phyloP scores from a whole-genome alignment of 2,888 invertebrate species.

The Agrotis puta region DNA sequence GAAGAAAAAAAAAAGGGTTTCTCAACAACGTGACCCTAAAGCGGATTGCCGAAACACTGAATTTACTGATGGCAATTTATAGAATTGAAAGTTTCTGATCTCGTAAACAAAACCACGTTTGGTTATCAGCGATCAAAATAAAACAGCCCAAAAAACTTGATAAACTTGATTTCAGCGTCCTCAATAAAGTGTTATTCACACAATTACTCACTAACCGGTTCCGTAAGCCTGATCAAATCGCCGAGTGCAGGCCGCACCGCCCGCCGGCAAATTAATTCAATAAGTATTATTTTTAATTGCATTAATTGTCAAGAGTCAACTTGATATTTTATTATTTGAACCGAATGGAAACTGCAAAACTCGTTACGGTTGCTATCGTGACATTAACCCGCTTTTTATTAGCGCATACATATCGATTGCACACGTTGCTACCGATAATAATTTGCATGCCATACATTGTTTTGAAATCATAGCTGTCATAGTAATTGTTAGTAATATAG shows the following conservation, averaged over 20 bases:
- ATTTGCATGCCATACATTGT: constrained; percentile 17
- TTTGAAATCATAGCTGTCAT: constrained; percentile 43
- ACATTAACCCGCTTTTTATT: constrained; percentile 30
- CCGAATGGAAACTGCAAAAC: constrained; percentile 9
- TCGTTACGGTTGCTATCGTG: neutral
- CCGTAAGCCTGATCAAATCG: constrained; percentile 34
- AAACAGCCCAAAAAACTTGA: constrained; percentile 61
- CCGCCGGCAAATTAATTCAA: constrained; percentile 45
- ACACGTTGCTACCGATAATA: constrained; percentile 3
- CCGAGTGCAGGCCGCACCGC: constrained; percentile 42
- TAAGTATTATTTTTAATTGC: constrained; percentile 44
- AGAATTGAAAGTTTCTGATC: constrained; percentile 26
- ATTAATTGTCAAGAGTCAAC: constrained; percentile 21
- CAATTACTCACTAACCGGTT: constrained; percentile 66
- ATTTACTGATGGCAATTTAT: constrained; percentile 20
- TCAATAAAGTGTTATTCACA: constrained; percentile 66
- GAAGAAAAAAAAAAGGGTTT: neutral
- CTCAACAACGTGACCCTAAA: neutral
- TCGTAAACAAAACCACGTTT: constrained; percentile 62
- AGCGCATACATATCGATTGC: neutral
- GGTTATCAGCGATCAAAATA: constrained; percentile 52
- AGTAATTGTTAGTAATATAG: constrained; percentile 35
- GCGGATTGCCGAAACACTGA: neutral
- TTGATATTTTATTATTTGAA: constrained; percentile 20
- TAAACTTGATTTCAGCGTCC: constrained; percentile 68